Conservation (phyloP, 2,888 invertebrate species). For the Papilio elwesi region DNA sequence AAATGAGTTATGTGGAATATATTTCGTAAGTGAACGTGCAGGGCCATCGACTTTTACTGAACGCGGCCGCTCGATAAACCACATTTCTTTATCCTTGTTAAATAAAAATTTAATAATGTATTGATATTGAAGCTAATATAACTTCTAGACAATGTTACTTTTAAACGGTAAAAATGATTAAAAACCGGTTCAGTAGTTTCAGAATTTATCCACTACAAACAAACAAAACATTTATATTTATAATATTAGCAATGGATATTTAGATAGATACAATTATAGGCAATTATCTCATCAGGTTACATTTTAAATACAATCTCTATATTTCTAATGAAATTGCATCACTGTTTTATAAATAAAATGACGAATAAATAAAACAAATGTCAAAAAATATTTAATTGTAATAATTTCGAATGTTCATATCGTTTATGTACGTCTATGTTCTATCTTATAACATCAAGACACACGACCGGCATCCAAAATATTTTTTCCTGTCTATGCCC, state of each 20-base stretch:
- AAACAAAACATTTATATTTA: too few relatives aligned
- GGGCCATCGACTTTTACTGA: slow-evolving; percentile 24
- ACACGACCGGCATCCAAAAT: too few relatives aligned
- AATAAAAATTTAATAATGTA: too few relatives aligned
- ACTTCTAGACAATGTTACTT: too few relatives aligned
- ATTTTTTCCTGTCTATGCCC: too few relatives aligned
- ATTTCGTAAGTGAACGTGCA: slow-evolving; percentile 9
- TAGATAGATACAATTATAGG: too few relatives aligned
- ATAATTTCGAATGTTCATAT: background rate
- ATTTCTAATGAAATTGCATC: background rate
- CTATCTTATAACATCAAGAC: too few relatives aligned
- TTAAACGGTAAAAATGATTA: too few relatives aligned
- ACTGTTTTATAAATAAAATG: background rate
- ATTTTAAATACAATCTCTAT: background rate
- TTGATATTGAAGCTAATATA: background rate
- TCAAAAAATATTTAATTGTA: background rate
- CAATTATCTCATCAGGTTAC: background rate
- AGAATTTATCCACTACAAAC: too few relatives aligned
- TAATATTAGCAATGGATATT: too few relatives aligned
- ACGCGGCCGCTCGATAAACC: slow-evolving; percentile 1
- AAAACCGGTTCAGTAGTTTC: too few relatives aligned
- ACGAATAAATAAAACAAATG: background rate
- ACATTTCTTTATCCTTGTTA: slow-evolving; percentile 28
- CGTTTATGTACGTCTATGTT: too few relatives aligned
- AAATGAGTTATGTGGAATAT: slow-evolving; percentile 5